phyloP scores from a whole-genome alignment of 1,140 invertebrate species.

The Lepeophtheirus salmonis region DNA sequence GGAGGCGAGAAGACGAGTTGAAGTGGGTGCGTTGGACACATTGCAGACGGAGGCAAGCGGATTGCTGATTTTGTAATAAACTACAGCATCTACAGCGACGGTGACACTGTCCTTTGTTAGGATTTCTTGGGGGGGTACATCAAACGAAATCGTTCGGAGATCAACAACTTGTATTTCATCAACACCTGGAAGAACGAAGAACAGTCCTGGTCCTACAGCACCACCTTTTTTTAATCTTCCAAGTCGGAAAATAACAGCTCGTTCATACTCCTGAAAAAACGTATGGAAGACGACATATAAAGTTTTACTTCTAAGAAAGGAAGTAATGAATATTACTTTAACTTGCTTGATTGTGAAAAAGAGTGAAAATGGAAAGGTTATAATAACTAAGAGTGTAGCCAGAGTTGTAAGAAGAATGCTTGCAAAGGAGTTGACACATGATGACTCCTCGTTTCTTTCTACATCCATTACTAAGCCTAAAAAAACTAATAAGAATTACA shows the following conservation, averaged over 20 bases:
- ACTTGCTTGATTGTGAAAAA: conserved; percentile 30
- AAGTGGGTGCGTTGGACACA: conserved; percentile 25
- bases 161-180: conserved; percentile 29
- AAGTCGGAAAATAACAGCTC: conserved; percentile 29
- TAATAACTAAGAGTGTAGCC: conserved; percentile 26
- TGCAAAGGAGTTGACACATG: too few relatives aligned
- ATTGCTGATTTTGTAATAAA: conserved; percentile 37
- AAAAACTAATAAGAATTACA: too few relatives aligned
- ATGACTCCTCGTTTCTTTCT: too few relatives aligned
- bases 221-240: conserved; percentile 30
- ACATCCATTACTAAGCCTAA: too few relatives aligned
- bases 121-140: conserved; percentile 36
- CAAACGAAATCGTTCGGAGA: conserved; percentile 33
- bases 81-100: conserved; percentile 28
- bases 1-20: conserved; percentile 35
- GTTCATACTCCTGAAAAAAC: conserved; percentile 26
- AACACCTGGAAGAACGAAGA: conserved; percentile 32
- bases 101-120: conserved; percentile 36
- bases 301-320: conserved; percentile 27
- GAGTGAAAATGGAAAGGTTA: conserved; percentile 28
- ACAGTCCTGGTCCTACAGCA: conserved; percentile 34
- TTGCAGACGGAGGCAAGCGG: conserved; percentile 31
- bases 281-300: neutral
- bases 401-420: too few relatives aligned
- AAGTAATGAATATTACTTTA: conserved; percentile 33